phyloP scores from a whole-genome alignment of 2,113 vertebrate species.

The Odocoileus hemionus region DNA sequence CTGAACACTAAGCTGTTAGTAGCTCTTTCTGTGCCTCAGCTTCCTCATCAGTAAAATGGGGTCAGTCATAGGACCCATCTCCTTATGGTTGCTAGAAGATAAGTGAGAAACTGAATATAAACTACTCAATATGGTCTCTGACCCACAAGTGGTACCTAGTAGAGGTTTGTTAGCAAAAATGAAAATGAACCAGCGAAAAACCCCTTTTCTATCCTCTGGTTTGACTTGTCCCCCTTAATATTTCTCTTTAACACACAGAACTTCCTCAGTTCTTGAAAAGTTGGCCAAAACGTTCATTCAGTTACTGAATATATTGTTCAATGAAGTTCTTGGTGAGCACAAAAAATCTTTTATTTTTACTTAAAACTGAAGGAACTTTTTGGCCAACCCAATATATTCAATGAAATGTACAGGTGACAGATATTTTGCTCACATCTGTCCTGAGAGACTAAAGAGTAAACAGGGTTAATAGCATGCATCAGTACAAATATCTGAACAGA shows the following conservation, averaged over 20 bases:
- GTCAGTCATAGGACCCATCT: background rate
- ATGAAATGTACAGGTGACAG: background rate
- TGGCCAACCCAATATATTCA: background rate
- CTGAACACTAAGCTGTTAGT: background rate
- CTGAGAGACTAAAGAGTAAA: background rate
- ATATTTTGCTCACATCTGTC: background rate
- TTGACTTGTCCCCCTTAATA: background rate
- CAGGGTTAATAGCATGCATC: background rate
- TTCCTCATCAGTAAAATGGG: constrained; percentile 8
- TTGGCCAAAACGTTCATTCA: background rate
- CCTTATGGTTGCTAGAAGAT: background rate
- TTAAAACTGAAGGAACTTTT: background rate
- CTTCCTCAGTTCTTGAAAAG: constrained; percentile 22
- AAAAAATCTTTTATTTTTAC: background rate
- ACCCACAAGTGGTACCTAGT: background rate
- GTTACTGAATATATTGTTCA: background rate
- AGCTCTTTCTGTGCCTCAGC: background rate
- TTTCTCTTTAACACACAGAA: background rate
- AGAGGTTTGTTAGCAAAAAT: background rate
- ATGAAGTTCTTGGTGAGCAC: background rate
- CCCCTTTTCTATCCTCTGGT: background rate
- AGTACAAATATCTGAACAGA: constrained; percentile 33
- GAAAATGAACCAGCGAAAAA: background rate
- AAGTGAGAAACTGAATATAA: constrained; percentile 22
- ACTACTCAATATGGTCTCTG: background rate